These are phyloP conservation scores for Achroia grisella DNA, from an alignment of 1,140 invertebrate genomes.

Conservation along the genomic window DNA sequence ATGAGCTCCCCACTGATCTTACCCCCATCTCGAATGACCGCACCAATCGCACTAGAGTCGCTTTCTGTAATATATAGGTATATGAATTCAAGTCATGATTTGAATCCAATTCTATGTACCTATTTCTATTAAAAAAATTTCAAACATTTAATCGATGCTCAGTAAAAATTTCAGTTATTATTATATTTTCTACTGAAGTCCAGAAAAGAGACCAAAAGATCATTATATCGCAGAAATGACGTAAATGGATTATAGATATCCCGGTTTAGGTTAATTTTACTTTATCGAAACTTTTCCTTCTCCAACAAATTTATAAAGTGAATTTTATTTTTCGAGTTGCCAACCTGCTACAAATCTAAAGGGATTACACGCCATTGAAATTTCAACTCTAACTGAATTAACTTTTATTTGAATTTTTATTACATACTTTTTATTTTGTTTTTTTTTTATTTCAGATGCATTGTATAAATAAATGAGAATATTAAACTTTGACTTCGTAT, in stretches of 20 bases:
- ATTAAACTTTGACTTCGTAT: no score
- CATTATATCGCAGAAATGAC: neutral
- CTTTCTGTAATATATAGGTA: neutral
- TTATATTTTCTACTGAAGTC: no score
- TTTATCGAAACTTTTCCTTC: neutral
- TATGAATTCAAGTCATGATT: no score
- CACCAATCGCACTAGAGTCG: conserved; percentile 30
- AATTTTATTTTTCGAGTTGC: conserved; percentile 1
- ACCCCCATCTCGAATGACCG: conserved; percentile 31
- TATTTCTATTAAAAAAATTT: no score
- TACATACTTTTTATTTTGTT: conserved; percentile 1
- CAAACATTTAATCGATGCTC: no score
- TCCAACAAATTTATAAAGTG: neutral
- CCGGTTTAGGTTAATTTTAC: conserved; percentile 1
- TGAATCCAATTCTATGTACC: no score
- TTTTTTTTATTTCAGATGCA: no score
- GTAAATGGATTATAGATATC: neutral
- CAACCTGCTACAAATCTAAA: neutral
- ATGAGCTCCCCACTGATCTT: conserved; percentile 35
- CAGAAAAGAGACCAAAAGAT: no score
- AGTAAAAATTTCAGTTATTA: no score
- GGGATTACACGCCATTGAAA: conserved; percentile 1
- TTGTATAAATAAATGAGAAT: no score
- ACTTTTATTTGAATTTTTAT: neutral
- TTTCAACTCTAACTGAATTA: neutral